phyloP scores from a whole-genome alignment of 1,140 invertebrate genomes.

The Cydia pomonella region DNA sequence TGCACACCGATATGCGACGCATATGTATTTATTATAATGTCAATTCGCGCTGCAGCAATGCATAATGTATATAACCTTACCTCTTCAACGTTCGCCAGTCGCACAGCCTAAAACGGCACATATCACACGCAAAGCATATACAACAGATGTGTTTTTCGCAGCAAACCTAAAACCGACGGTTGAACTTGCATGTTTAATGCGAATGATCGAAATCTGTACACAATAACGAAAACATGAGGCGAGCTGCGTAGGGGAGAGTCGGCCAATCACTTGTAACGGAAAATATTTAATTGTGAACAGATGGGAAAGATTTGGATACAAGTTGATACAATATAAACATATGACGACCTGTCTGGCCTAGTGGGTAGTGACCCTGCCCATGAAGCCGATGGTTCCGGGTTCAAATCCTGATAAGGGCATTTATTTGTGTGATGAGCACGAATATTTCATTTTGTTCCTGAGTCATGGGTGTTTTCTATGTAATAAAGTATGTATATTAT shows the following conservation, averaged over 20 bases:
- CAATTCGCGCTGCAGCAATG: constrained; percentile 27
- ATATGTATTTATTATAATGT: constrained; percentile 23
- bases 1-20: not conserved
- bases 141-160: not conserved
- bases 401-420: no score
- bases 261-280: not conserved
- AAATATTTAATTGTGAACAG: not conserved
- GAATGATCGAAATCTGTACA: not conserved
- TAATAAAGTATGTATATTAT: no score
- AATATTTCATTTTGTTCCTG: no score
- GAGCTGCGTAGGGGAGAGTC: not conserved
- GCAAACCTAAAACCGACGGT: not conserved
- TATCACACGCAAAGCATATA: not conserved
- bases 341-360: no score
- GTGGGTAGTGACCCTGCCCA: no score
- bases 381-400: no score
- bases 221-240: not conserved
- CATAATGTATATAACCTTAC: constrained; percentile 26
- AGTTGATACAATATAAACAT: no score
- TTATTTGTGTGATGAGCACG: no score
- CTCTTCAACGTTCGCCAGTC: constrained; percentile 1
- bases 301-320: no score
- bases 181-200: not conserved
- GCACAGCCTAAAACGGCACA: not conserved
- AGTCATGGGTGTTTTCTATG: no score